phyloP scores from a whole-genome alignment of 2,888 invertebrate species.

The Aleiodes leptofemur region DNA sequence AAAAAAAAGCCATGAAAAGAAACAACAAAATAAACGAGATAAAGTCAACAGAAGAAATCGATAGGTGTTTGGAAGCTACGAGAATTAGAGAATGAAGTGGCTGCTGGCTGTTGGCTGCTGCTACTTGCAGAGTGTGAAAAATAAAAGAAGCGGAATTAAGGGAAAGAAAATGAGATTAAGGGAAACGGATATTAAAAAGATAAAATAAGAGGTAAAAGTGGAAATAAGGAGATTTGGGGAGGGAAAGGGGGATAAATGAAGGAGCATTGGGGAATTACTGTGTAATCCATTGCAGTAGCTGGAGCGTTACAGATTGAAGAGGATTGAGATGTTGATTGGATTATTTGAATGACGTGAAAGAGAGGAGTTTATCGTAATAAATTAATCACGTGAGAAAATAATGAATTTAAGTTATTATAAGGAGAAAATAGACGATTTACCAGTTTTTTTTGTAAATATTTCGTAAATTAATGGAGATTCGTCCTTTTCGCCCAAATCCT shows the following conservation, averaged over 20 bases:
- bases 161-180: constrained; percentile 22
- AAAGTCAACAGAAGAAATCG: too few relatives aligned
- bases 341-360: background rate
- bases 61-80: background rate
- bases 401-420: too few relatives aligned
- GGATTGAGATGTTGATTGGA: constrained; percentile 18
- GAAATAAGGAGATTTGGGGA: background rate
- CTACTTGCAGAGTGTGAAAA: background rate
- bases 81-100: background rate
- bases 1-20: too few relatives aligned
- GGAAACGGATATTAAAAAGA: constrained; percentile 16
- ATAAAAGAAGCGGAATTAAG: background rate
- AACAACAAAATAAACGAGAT: too few relatives aligned
- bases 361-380: constrained; percentile 6
- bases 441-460: too few relatives aligned
- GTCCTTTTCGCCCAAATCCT: too few relatives aligned
- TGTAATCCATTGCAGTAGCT: constrained; percentile 23
- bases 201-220: constrained; percentile 25
- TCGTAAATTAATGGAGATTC: too few relatives aligned
- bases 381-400: background rate
- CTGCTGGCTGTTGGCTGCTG: too few relatives aligned
- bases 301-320: constrained; percentile 24
- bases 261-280: constrained; percentile 16
- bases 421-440: too few relatives aligned
- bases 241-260: background rate